A percentile compares a stretch with the other conserved stretches of the same genome.
phyloP scores from a whole-genome alignment of 2,888 invertebrate species.

The Psylliodes chrysocephalus region DNA sequence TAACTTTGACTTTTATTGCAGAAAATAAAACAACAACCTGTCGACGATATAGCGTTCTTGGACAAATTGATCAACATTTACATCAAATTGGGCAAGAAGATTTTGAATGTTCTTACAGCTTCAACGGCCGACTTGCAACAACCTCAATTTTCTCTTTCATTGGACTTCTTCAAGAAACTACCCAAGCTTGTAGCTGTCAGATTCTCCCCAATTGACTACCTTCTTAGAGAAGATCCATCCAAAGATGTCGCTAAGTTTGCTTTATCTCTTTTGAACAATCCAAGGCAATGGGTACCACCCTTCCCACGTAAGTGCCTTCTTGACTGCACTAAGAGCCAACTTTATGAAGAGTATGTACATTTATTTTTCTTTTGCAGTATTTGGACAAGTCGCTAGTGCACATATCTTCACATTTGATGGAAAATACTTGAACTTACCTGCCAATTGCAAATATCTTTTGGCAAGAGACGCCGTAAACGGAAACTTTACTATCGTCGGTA shows the following conservation, averaged over 20 bases:
- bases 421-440: conserved; percentile 81
- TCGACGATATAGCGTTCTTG: conserved; percentile 73
- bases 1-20: conserved; percentile 24
- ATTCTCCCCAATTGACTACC: conserved; percentile 70
- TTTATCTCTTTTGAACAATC: conserved; percentile 66
- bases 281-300: conserved; percentile 72
- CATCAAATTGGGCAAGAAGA: conserved; percentile 54
- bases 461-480: conserved; percentile 86
- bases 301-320: conserved; percentile 72
- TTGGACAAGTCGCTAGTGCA: conserved; percentile 81
- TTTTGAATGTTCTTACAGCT: conserved; percentile 50
- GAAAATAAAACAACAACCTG: conserved; percentile 70
- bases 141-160: conserved; percentile 28
- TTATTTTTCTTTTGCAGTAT: conserved; percentile 64
- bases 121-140: conserved; percentile 29
- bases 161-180: conserved; percentile 61
- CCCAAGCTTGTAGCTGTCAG: conserved; percentile 70
- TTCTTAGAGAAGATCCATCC: conserved; percentile 68
- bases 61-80: conserved; percentile 70
- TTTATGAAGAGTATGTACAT: background rate
- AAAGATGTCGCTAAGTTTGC: conserved; percentile 66
- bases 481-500: conserved; percentile 84
- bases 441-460: conserved; percentile 85
- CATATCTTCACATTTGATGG: conserved; percentile 92
- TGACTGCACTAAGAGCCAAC: background rate